Base-by-base conservation (phyloP, 64 coral and sea anemone genomes). In the Porites lutea region DNA sequence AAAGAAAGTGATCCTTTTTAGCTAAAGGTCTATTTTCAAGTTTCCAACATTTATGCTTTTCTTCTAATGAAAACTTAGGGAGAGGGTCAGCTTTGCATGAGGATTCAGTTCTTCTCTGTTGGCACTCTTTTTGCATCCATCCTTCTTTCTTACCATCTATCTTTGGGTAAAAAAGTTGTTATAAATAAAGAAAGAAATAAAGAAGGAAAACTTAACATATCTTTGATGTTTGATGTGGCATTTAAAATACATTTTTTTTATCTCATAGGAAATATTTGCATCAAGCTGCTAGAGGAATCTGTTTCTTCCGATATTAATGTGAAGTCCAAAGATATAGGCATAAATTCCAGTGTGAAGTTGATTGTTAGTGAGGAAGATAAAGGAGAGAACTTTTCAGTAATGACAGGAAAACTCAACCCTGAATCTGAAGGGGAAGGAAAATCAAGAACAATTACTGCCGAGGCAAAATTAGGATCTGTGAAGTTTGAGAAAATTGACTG, bases 391-490 rank as follows among this genome's bases (percentile, higher is more conserved):
- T 87, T 77, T 48, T 87, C 54, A 6, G 75, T 77, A 2, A 27
- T 93, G 58, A n/a, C 71, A 11, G 91, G 50, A 15, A 15, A 75
- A 77, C 13, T 93, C 6, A 78, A 93, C 79, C 5, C 58, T 9
- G 45, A 74, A 47, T 3, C 45, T 2, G 67, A 77, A 14, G 9
- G 0, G 21, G 51, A 75, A 15, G 58, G 45, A 46, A 6, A 58
- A 19, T 15, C 37, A 75, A 88, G 59, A 53, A 73, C 52, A 75
- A 88, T 88, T 3, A 59, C 15, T 16, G 80, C 82, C 14, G 72
- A 93, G 54, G 91, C 83, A 82, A 93, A 93, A 93, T 60, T 66
- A 52, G 91, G 91, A 65, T 78, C 59, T 70, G 83, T 93, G 13
- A 87, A 59, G 72, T 13, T 93, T 21, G 82, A 87, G 12, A 45